Evolutionary conservation across 2,797 vertebrate genomes (phyloP).

Genomic region (Babyrousa celebensis): DNA sequence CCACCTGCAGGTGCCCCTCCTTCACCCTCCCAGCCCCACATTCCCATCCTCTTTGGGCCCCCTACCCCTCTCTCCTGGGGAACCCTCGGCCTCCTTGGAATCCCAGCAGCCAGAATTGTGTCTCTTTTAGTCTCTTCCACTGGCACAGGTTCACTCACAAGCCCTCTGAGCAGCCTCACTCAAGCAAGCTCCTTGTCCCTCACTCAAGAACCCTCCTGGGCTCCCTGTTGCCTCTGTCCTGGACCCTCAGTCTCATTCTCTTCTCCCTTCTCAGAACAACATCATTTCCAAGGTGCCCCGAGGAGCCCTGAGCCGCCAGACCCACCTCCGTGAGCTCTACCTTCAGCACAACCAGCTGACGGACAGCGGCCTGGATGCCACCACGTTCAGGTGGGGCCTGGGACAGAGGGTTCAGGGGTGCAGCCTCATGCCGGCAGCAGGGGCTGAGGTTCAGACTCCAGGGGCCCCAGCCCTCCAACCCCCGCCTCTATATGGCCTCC

Average conservation of each 20-base stretch:
- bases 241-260: fast-evolving
- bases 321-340: slow-evolving; percentile 87
- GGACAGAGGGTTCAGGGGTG: background rate
- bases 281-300: slow-evolving; percentile 87
- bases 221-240: background rate
- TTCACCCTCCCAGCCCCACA: fast-evolving
- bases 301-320: slow-evolving; percentile 86
- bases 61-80: background rate
- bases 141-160: background rate
- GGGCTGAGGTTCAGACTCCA: background rate
- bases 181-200: background rate
- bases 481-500: background rate
- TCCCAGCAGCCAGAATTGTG: background rate
- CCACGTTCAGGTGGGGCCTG: slow-evolving; percentile 84
- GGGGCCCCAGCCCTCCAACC: background rate
- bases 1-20: slow-evolving; percentile 87
- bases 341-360: slow-evolving; percentile 88
- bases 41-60: fast-evolving
- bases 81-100: background rate
- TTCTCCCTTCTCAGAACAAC: slow-evolving; percentile 85
- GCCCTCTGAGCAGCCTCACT: background rate
- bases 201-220: background rate
- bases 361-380: slow-evolving; percentile 74
- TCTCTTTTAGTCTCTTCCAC: background rate
- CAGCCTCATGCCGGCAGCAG: fast-evolving